Evolutionary conservation across 2,113 vertebrate species (phyloP), one percentile per base, ranked within the genome.

Genomic region (Plecotus auritus): DNA sequence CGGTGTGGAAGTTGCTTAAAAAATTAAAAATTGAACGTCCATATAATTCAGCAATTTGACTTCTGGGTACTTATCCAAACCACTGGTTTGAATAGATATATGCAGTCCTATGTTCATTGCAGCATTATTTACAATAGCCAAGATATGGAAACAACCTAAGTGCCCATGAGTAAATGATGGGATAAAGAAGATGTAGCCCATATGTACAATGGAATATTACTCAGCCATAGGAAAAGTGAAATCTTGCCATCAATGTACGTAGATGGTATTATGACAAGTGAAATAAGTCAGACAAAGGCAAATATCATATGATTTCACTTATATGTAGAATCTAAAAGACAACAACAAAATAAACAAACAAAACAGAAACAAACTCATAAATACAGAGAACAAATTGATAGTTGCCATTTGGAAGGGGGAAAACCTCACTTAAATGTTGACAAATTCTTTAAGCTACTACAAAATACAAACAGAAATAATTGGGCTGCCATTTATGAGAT

Each of bases 381-480:
- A 82, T 82, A 82, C 16, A 82, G 54, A 28, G 37, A 45, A 45
- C 16, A 64, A 82, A 61, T 20, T 82, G 56, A 42, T 61, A 16
- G 22, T 56, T 81, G 51, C 35, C 14, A 59, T 59, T 81, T 64
- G 28, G 56, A 37, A 82, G 56, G 26, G 35, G n/a, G 4, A 90
- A 97, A 93, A 12, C 35, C 72, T 96, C 88, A 89, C 69, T 81
- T 64, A 97, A 94, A 85, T 92, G 61, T 92, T 97, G 49, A 97
- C 73, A 97, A 92, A 73, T 85, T 49, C 7, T 78, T 91, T 30
- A 97, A 90, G 30, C 18, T 94, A 76, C 45, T 26, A 74, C 82
- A 91, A 96, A 26, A 90, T n/a, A 30, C 73, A 97, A 96, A 85
- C 7, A 56, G n/a, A 94, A 82, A 91, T 93, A 97, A 96, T 88